Base-by-base conservation (phyloP, 2,888 invertebrate genomes). In the Uropetala carovei region DNA sequence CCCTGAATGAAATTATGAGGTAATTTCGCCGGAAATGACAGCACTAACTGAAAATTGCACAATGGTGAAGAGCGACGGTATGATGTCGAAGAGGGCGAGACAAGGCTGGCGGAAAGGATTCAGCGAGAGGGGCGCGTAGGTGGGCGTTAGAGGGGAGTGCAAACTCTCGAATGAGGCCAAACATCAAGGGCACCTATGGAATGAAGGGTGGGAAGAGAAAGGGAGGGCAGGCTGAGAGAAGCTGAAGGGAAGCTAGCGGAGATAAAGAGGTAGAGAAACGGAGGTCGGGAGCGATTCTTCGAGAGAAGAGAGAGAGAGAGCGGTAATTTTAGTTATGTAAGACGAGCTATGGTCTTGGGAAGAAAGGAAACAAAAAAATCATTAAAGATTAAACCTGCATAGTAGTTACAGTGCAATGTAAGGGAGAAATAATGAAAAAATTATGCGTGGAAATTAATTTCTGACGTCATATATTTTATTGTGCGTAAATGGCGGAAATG, bases 141-240 rank as follows among this genome's bases (percentile, higher is more conserved):
- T 56, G 84, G 84, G n/a, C 84, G 75, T n/a, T 18, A 75, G 18
- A 75, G 84, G 84, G 4, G 22, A 68, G 68, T 68, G 56, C 56
- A 56, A 56, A 43, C 75, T 75, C 75, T n/a, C 75, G 22, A 82
- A 82, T n/a, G 84, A 84, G 84, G 84, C n/a, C 84, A 85, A 85
- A 85, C 85, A 85, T 85, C 85, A 59, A 85, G 85, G 85, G 85
- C 58, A 58, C 4, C n/a, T 1, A n/a, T 22, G 58, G 57, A 22
- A 27, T 85, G 22, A 22, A 59, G 85, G 85, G 60, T 30, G 27
- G 30, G 27, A 10, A 14, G 8, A 27, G n/a, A 16, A 0, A 27
- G 22, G 59, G 30, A n/a, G 85, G 27, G 27, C 22, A 58, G 60
- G 18, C 30, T 9, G 56, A 84, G 18, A 56, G 84, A 56, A 8